Percentiles rank a stretch among this genome's conserved stretches.
phyloP scores from a whole-genome alignment of 2,797 vertebrate genomes.

The Falco novaeseelandiae region DNA sequence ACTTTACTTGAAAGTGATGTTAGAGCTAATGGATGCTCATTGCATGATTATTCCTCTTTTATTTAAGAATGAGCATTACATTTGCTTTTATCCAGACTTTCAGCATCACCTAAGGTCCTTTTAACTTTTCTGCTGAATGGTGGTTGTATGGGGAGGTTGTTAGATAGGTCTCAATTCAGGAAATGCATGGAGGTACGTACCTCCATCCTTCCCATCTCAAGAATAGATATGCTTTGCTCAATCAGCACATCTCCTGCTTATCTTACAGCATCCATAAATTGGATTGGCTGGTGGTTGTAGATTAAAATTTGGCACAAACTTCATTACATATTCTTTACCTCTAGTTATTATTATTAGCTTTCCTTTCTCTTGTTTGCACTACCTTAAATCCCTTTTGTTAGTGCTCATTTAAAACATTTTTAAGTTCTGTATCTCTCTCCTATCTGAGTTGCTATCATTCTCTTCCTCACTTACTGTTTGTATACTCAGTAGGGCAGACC shows the following conservation, averaged over 20 bases:
- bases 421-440: not conserved
- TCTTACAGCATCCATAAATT: not conserved
- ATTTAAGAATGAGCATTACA: not conserved
- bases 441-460: not conserved
- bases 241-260: not conserved
- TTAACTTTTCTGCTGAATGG: not conserved
- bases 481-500: slow-evolving; percentile 66
- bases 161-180: not conserved
- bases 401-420: not conserved
- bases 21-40: not conserved
- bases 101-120: not conserved
- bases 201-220: not conserved
- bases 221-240: not conserved
- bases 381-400: not conserved
- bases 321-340: not conserved
- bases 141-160: not conserved
- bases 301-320: not conserved
- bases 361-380: not conserved
- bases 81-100: not conserved
- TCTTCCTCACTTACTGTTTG: slow-evolving; percentile 56
- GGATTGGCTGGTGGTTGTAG: not conserved
- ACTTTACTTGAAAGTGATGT: not conserved
- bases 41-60: not conserved
- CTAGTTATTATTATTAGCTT: not conserved
- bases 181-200: not conserved